phyloP scores from a whole-genome alignment of 2,113 vertebrate species.

The Thamnophis sirtalis region DNA sequence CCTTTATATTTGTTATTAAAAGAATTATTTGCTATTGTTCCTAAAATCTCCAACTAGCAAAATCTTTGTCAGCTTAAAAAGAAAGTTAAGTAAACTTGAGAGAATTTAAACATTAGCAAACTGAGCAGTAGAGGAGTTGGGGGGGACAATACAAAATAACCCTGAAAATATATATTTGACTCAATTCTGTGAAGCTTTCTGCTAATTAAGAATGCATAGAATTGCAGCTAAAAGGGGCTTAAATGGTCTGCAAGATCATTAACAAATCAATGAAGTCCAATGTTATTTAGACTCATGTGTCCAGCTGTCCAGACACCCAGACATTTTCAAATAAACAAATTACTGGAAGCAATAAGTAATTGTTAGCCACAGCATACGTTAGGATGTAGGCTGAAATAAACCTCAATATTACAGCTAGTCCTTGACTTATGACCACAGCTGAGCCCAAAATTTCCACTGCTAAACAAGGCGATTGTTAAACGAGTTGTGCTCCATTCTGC shows the following conservation, averaged over 20 bases:
- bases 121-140: neutral
- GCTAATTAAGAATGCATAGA: neutral
- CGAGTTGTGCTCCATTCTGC: neutral
- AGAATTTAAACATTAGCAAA: neutral
- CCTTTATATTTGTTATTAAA: neutral
- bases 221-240: neutral
- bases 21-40: neutral
- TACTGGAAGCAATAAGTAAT: neutral
- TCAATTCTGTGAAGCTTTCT: neutral
- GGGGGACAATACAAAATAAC: neutral
- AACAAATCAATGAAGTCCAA: neutral
- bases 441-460: neutral
- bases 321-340: neutral
- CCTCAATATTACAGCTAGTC: neutral
- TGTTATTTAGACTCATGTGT: neutral
- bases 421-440: neutral
- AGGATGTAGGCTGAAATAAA: neutral
- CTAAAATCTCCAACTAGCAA: neutral
- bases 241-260: neutral
- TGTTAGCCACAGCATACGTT: neutral
- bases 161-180: neutral
- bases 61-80: neutral
- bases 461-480: neutral
- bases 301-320: neutral
- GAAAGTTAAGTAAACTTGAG: neutral